Evolutionary conservation across 2,888 invertebrate genomes (phyloP).

Genomic region (Anthrax anthrax): DNA sequence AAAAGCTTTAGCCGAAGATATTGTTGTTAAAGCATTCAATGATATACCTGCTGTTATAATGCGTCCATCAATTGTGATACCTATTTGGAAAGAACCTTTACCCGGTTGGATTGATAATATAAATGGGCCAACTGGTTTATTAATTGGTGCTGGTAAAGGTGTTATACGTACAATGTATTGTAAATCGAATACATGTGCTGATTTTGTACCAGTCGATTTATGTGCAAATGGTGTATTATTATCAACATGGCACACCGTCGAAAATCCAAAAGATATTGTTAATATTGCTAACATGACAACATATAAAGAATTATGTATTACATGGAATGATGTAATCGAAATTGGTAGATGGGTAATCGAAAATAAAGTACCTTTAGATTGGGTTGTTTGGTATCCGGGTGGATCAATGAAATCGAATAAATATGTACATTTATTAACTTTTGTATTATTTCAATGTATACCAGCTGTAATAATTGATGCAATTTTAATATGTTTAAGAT

Average conservation of each 20-base stretch:
- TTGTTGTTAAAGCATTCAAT: conserved; percentile 63
- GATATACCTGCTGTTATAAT: conserved; percentile 66
- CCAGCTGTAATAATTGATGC: conserved; percentile 79
- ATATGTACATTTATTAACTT: conserved; percentile 63
- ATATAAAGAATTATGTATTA: conserved; percentile 63
- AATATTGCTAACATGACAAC: conserved; percentile 61
- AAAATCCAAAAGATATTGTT: conserved; percentile 34
- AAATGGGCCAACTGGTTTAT: conserved; percentile 77
- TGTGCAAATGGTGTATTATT: conserved; percentile 63
- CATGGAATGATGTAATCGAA: conserved; percentile 81
- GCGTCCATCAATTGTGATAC: conserved; percentile 81
- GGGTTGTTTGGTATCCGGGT: conserved; percentile 74
- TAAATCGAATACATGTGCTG: conserved; percentile 60
- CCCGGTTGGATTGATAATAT: conserved; percentile 90
- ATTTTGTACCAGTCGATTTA: conserved; percentile 66
- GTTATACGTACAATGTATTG: conserved; percentile 82
- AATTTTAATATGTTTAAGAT: conserved; percentile 61
- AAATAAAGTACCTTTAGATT: conserved; percentile 69
- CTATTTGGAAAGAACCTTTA: conserved; percentile 68
- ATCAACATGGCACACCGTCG: conserved; percentile 47
- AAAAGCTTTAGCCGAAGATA: conserved; percentile 75
- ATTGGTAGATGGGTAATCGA: conserved; percentile 63
- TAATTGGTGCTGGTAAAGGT: conserved; percentile 73
- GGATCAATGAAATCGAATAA: conserved; percentile 74
- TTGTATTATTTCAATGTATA: conserved; percentile 75